Base-by-base conservation (phyloP, 2,888 invertebrate species). In the Pseudolycoriella hygida region DNA sequence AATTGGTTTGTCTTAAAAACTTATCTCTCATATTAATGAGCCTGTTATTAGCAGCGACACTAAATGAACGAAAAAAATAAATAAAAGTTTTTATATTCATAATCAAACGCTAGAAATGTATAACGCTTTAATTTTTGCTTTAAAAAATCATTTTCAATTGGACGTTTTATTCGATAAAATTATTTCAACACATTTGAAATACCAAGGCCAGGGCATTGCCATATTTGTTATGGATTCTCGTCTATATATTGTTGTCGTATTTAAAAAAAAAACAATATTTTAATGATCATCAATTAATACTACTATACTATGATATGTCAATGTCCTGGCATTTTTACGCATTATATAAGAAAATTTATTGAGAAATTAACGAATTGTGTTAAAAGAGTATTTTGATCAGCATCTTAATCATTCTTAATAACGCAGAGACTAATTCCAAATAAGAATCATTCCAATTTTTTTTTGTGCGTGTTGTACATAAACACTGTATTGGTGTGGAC, bases 161-260 rank as follows among this genome's bases (percentile, higher is more conserved):
- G 34, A 34, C 15, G n/a, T 25, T 4, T 34, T 34, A 34, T 34
- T 34, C 12, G 15, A 34, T 34, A 34, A 14, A 34, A 34, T 34
- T 34, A 34, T 34, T 14, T 34, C 15, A 14, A 34, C 12, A 14
- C 34, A 14, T 14, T 34, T 12, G 11, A 14, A 34, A 34, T 10
- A 34, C 65, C 69, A 61, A 72, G 79, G 85, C 85, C 86, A 86
- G 86, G 86, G 85, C 86, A 86, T 85, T 86, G 86, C 84, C 84
- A 82, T 73, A 69, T 67, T 44, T 38, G 17, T 43, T 18, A 14
- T 46, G 31, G 18, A 31, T 31, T n/a, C n/a, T 12, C 17, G 12
- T 44, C 10, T 25, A 44, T 37, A 25, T 25, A 30, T 39, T 19
- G 25, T 20, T 11, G 19, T 25, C 19, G 20, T 42, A 12, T 14